A percentile compares a stretch with the other conserved stretches of the same genome.
phyloP scores from a whole-genome alignment of 2,888 invertebrate genomes.

The Lucinisca nassula region DNA sequence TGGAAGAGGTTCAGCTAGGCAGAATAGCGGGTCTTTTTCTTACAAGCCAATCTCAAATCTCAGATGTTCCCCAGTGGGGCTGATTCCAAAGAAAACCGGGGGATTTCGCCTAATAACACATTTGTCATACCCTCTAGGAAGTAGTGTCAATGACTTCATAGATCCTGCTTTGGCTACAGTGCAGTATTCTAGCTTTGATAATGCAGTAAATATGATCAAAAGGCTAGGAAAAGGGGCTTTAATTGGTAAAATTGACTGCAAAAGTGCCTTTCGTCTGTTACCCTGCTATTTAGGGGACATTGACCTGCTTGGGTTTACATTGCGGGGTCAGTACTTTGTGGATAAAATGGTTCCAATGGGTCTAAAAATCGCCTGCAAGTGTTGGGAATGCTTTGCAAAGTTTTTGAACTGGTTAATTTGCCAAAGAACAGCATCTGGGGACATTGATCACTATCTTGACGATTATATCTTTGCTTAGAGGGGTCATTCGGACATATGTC shows the following conservation, averaged over 20 bases:
- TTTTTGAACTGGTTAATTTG: conserved; percentile 23
- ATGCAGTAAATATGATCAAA: conserved; percentile 29
- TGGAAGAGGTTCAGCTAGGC: background rate
- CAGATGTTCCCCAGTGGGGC: conserved; percentile 17
- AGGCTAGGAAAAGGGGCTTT: conserved; percentile 6
- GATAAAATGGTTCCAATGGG: conserved; percentile 36
- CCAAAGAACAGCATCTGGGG: background rate
- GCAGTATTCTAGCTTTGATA: conserved; percentile 37
- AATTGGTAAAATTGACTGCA: conserved; percentile 34
- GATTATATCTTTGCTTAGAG: conserved; percentile 34
- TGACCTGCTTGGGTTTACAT: conserved; percentile 22
- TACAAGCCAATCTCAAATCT: conserved; percentile 21
- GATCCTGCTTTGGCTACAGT: conserved; percentile 12
- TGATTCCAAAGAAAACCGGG: conserved; percentile 26
- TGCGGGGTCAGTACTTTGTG: conserved; percentile 17
- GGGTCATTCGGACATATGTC: background rate
- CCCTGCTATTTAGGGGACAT: conserved; percentile 24
- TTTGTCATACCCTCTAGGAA: conserved; percentile 18
- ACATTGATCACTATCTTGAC: conserved; percentile 37
- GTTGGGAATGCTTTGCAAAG: conserved; percentile 31
- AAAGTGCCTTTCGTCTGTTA: conserved; percentile 33
- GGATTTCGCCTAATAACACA: conserved; percentile 38
- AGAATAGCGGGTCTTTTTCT: conserved; percentile 3
- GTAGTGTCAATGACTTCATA: conserved; percentile 39
- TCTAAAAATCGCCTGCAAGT: conserved; percentile 10